A percentile compares a stretch with the other conserved stretches of the same genome.
Conservation (phyloP, 2,113 vertebrate species). For the Pedionomus torquatus region DNA sequence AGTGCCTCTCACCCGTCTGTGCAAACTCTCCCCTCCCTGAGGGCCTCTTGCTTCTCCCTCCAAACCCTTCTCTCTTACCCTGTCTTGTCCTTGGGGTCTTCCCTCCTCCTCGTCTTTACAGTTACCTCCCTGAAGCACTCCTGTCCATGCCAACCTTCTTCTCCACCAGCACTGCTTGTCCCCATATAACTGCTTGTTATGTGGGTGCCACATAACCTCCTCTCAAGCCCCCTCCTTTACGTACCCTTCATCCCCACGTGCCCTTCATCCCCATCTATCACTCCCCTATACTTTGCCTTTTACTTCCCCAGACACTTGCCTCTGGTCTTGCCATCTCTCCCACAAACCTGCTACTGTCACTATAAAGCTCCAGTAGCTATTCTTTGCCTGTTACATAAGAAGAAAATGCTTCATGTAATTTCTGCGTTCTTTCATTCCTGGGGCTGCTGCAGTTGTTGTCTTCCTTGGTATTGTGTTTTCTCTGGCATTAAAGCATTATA, state of each 20-base stretch:
- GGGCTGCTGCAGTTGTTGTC: neutral
- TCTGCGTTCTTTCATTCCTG: slow-evolving; percentile 4
- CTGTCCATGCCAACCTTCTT: neutral
- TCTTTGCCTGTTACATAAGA: neutral
- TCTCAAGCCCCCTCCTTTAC: neutral
- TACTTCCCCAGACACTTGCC: neutral
- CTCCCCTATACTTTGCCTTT: neutral
- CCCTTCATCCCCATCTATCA: neutral
- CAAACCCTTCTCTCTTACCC: neutral
- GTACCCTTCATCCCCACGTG: neutral
- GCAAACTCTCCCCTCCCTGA: neutral
- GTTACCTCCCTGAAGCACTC: neutral
- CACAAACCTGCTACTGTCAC: neutral
- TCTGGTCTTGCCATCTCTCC: neutral
- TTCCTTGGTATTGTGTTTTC: neutral
- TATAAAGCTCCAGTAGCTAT: neutral
- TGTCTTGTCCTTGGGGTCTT: neutral
- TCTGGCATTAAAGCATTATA: neutral
- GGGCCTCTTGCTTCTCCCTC: neutral
- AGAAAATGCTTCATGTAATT: neutral
- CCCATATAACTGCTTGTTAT: neutral
- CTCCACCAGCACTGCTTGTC: neutral
- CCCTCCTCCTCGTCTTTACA: neutral
- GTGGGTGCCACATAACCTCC: neutral
- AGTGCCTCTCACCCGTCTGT: neutral